Conservation (phyloP, 1,140 invertebrate species). For the Dreissena rostriformis region DNA sequence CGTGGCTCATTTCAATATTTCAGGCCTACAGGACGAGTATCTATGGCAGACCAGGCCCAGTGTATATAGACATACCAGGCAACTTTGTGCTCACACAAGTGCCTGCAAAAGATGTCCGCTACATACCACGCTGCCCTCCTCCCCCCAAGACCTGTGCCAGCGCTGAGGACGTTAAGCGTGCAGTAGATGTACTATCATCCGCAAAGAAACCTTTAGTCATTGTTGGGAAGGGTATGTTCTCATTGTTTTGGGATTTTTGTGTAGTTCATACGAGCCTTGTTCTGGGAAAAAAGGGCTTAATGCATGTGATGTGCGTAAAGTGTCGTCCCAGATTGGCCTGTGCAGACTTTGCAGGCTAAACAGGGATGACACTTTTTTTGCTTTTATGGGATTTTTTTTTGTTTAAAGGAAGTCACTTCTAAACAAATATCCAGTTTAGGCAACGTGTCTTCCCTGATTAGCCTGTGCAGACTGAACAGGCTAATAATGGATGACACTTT, state of each 20-base stretch:
- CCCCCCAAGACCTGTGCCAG: constrained; percentile 88
- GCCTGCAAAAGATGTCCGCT: constrained; percentile 71
- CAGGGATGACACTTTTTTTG: too few relatives aligned
- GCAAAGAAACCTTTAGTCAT: constrained; percentile 93
- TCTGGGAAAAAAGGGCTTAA: neutral
- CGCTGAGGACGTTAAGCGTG: constrained; percentile 85
- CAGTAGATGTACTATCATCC: constrained; percentile 86
- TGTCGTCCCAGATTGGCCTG: too few relatives aligned
- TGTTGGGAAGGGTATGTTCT: constrained; percentile 91
- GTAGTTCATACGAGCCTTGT: neutral
- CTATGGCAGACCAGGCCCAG: constrained; percentile 93
- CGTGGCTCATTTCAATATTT: constrained; percentile 31
- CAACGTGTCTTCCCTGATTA: too few relatives aligned
- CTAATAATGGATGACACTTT: too few relatives aligned
- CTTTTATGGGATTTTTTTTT: too few relatives aligned
- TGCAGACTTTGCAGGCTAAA: too few relatives aligned
- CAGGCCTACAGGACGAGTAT: constrained; percentile 90
- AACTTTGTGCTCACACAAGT: constrained; percentile 86
- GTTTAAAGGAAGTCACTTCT: too few relatives aligned
- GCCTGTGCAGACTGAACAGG: too few relatives aligned
- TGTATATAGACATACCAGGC: constrained; percentile 95
- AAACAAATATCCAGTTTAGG: too few relatives aligned
- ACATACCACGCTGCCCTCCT: constrained; percentile 77
- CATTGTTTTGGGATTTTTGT: neutral
- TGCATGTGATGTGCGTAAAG: too few relatives aligned